These are phyloP conservation scores for Axis porcinus DNA, from an alignment of 2,113 vertebrate genomes.

Conservation along the genomic window DNA sequence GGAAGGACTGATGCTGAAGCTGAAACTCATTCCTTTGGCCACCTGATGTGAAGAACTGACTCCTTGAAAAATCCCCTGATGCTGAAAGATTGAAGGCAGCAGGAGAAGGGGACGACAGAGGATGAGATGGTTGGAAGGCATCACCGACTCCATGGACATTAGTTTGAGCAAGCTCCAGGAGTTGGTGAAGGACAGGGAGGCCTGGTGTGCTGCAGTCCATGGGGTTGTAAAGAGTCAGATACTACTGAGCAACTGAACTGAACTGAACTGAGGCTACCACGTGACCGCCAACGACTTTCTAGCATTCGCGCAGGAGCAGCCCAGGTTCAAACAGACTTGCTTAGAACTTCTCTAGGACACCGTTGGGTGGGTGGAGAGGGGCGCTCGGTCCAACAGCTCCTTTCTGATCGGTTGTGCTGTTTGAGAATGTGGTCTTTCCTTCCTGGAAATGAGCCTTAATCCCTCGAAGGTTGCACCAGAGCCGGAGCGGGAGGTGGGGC, in stretches of 20 bases:
- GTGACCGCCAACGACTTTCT: too few species aligned
- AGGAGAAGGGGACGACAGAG: neutral
- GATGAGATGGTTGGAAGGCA: neutral
- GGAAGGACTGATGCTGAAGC: neutral
- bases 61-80: neutral
- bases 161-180: neutral
- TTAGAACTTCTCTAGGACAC: neutral
- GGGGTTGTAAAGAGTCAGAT: neutral
- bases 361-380: neutral
- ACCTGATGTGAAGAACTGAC: neutral
- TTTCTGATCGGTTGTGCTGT: too few species aligned
- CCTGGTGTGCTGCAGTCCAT: neutral
- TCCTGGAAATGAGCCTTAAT: neutral
- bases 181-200: neutral
- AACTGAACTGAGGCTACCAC: neutral
- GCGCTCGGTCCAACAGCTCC: neutral
- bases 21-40: neutral
- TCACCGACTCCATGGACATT: neutral
- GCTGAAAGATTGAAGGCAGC: neutral
- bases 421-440: neutral
- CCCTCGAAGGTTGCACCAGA: neutral
- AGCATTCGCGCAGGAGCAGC: accelerated
- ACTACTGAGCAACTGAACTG: neutral
- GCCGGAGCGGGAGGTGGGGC: accelerated
- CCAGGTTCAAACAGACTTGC: neutral